Evolutionary conservation across 2,888 invertebrate genomes (phyloP).

Genomic region (Ischnus inquisitorius): DNA sequence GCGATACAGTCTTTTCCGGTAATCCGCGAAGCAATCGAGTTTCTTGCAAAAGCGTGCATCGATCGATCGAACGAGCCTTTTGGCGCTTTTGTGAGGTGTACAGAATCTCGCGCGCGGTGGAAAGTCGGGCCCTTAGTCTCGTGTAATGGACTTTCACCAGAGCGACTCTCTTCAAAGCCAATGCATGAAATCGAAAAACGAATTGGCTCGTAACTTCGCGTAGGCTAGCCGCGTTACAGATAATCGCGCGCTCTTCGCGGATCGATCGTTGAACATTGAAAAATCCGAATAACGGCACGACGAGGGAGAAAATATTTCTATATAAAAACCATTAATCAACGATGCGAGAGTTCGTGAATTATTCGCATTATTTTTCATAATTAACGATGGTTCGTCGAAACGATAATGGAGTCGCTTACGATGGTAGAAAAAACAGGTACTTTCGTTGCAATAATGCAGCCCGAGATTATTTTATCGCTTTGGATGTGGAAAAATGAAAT

Average conservation of each 20-base stretch:
- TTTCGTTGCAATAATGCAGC: constrained; percentile 10
- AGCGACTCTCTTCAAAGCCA: constrained; percentile 39
- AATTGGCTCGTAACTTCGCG: constrained; percentile 36
- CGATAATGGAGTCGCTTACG: background rate
- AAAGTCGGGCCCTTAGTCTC: constrained; percentile 37
- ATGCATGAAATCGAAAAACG: constrained; percentile 38
- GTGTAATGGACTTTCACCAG: constrained; percentile 61
- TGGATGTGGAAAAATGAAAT: background rate
- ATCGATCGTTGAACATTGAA: constrained; percentile 15
- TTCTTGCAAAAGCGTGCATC: constrained; percentile 48
- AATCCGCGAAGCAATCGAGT: constrained; percentile 65
- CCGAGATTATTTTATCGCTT: background rate
- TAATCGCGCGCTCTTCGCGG: background rate
- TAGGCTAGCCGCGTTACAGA: background rate
- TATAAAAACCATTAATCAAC: constrained; percentile 5
- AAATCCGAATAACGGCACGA: background rate
- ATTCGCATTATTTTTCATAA: background rate
- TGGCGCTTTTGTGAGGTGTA: constrained; percentile 53
- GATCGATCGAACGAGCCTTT: constrained; percentile 52
- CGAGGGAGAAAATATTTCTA: constrained; percentile 3
- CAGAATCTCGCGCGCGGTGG: constrained; percentile 4
- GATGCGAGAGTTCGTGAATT: background rate
- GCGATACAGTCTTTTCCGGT: constrained; percentile 29
- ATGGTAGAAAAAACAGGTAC: background rate
- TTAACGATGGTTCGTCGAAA: background rate